A percentile compares a stretch with the other conserved stretches of the same genome.
Conservation (phyloP, 1,140 invertebrate genomes). For the Proctacanthus coquilletti region DNA sequence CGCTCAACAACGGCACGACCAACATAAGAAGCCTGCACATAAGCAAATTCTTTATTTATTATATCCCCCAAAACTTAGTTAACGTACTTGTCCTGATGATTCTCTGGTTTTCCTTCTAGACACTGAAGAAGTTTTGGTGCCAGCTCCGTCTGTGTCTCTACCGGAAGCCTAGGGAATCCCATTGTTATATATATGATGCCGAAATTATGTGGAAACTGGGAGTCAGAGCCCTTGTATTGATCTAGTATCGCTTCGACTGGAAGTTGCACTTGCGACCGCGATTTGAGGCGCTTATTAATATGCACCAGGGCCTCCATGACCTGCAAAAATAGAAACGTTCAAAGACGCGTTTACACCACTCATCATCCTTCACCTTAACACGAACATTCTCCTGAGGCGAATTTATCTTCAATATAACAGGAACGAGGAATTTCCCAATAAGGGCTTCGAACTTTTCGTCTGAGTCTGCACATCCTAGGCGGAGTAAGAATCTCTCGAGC, state of each 20-base stretch:
- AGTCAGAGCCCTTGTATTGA: constrained; percentile 61
- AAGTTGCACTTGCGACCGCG: constrained; percentile 63
- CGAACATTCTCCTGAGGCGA: constrained; percentile 71
- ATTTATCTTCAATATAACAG: constrained; percentile 76
- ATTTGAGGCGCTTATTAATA: constrained; percentile 79
- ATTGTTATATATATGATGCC: constrained; percentile 87
- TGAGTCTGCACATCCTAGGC: constrained; percentile 71
- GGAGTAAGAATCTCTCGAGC: constrained; percentile 74
- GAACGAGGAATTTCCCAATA: constrained; percentile 70
- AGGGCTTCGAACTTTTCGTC: constrained; percentile 76
- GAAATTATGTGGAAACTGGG: constrained; percentile 61
- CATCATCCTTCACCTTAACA: constrained; percentile 45
- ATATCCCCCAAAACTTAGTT: background rate
- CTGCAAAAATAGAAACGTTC: constrained; percentile 35
- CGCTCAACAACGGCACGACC: constrained; percentile 61
- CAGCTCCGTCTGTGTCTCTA: constrained; percentile 58
- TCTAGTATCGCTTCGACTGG: constrained; percentile 71
- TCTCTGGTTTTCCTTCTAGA: constrained; percentile 61
- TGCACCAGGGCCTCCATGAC: constrained; percentile 89
- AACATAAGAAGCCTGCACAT: constrained; percentile 55
- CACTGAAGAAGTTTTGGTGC: constrained; percentile 61
- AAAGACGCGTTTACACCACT: constrained; percentile 3
- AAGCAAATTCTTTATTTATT: constrained; percentile 10
- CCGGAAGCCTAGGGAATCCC: constrained; percentile 67
- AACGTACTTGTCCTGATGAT: constrained; percentile 71